Evolutionary conservation across 2,797 vertebrate species (phyloP).

Genomic region (Ptychadena robeensis): DNA sequence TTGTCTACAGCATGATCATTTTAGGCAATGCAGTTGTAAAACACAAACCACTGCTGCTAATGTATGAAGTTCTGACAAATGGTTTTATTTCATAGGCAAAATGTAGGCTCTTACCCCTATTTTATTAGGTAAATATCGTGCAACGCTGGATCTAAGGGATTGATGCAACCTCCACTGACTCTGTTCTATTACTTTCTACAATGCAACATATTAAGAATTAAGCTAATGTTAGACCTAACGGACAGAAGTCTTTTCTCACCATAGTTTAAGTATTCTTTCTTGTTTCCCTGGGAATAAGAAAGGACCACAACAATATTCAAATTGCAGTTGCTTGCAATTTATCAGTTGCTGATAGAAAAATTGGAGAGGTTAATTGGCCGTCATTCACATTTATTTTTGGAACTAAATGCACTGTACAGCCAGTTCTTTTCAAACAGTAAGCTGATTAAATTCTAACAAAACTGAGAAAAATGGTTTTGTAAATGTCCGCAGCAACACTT

Average conservation of each 20-base stretch:
- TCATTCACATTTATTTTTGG: constrained; percentile 57
- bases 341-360: constrained; percentile 52
- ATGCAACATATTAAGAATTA: neutral
- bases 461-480: constrained; percentile 47
- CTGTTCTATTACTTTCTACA: too few species aligned
- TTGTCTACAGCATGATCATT: too few species aligned
- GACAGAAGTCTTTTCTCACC: constrained; percentile 4
- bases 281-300: constrained; percentile 7
- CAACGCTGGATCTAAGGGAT: too few species aligned
- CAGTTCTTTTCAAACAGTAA: constrained; percentile 45
- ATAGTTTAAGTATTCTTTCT: constrained; percentile 4
- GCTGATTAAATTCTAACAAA: constrained; percentile 58
- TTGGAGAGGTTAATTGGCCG: constrained; percentile 54
- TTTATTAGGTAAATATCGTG: too few species aligned
- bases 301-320: constrained; percentile 42
- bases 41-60: too few species aligned
- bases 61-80: too few species aligned
- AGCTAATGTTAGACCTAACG: neutral
- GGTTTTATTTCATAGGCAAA: too few species aligned
- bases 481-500: constrained; percentile 42
- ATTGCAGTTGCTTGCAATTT: constrained; percentile 38
- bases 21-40: too few species aligned
- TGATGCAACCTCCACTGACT: too few species aligned
- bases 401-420: constrained; percentile 33
- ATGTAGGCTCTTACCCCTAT: too few species aligned